Conservation (phyloP, 1,140 invertebrate genomes). For the Leptinotarsa defecta region DNA sequence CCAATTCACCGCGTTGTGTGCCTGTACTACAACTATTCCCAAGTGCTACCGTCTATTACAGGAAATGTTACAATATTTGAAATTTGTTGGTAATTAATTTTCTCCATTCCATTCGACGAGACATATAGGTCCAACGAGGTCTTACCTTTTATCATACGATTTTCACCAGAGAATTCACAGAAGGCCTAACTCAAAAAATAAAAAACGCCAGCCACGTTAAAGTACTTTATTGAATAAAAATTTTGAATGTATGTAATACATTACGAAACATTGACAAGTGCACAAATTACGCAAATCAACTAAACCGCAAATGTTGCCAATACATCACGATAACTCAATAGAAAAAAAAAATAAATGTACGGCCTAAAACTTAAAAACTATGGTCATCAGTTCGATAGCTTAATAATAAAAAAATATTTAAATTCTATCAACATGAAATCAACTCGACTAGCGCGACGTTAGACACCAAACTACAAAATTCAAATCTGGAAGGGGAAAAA, state of each 20-base stretch:
- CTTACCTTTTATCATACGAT: too few species aligned
- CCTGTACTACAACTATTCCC: too few species aligned
- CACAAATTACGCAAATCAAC: conserved; percentile 15
- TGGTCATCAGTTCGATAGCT: conserved; percentile 5
- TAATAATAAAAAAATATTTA: neutral
- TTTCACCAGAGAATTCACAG: too few species aligned
- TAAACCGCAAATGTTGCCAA: conserved; percentile 10
- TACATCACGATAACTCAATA: neutral
- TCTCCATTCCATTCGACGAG: too few species aligned
- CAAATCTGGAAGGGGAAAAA: neutral
- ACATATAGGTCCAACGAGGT: too few species aligned
- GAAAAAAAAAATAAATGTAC: neutral
- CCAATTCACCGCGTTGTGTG: too few species aligned
- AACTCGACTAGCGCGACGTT: neutral
- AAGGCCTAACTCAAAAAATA: neutral
- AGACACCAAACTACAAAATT: neutral
- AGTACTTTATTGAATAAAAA: conserved; percentile 25
- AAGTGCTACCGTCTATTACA: too few species aligned
- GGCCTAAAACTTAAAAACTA: conserved; percentile 6
- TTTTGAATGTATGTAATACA: conserved; percentile 23
- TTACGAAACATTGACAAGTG: conserved; percentile 31
- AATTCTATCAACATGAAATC: neutral
- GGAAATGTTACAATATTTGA: too few species aligned
- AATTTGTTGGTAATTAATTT: too few species aligned
- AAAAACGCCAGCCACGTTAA: neutral